Evolutionary conservation across 2,888 invertebrate species (phyloP).

Genomic region (Thysanoteuthis rhombus): DNA sequence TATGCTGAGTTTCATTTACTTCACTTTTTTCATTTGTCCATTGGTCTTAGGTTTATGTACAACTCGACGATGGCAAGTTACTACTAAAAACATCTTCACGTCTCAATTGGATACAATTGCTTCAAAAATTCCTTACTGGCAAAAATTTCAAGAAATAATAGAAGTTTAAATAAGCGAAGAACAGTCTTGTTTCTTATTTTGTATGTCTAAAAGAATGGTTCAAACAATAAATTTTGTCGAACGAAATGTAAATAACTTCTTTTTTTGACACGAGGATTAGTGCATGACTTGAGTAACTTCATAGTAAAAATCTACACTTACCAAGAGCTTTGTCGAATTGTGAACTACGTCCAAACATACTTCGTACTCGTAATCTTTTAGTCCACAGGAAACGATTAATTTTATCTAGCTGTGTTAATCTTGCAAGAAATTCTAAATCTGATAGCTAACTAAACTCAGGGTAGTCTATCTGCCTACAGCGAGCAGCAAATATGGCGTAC

Average conservation of each 20-base stretch:
- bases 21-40: too few relatives aligned
- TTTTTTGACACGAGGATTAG: not conserved
- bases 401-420: too few relatives aligned
- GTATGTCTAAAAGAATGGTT: not conserved
- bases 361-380: not conserved
- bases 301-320: not conserved
- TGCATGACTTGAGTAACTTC: too few relatives aligned
- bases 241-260: not conserved
- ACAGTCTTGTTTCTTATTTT: not conserved
- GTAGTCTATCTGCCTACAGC: not conserved
- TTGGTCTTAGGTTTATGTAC: too few relatives aligned
- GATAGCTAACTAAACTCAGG: not conserved
- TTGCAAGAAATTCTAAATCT: too few relatives aligned
- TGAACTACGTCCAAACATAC: slow-evolving; percentile 31
- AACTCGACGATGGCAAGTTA: not conserved
- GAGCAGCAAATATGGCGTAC: not conserved
- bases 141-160: not conserved
- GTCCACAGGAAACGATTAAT: not conserved
- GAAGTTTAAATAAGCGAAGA: not conserved
- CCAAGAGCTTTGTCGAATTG: slow-evolving; percentile 33
- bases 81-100: not conserved
- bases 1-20: too few relatives aligned
- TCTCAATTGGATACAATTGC: not conserved
- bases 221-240: not conserved
- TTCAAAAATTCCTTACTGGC: not conserved